Evolutionary conservation across 2,113 vertebrate genomes (phyloP), one percentile per base, ranked within the genome.

Genomic region (Elaphurus davidianus): DNA sequence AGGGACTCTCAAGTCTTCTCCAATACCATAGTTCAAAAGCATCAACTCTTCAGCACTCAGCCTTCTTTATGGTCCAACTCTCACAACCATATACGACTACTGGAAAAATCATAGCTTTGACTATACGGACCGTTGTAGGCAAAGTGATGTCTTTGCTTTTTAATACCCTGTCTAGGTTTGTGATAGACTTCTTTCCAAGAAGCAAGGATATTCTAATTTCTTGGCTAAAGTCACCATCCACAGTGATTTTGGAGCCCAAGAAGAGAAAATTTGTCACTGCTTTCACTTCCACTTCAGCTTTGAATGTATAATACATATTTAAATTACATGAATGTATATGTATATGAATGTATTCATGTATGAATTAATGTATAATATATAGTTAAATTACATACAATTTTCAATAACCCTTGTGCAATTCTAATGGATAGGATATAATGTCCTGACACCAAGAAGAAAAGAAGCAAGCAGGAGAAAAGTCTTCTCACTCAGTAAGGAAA

Each of bases 401-500:
- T 92, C 90, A 97, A 10, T 78, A 60, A 82, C 15, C 9, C 6
- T 84, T 47, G 76, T 62, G 33, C 10, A 96, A 74, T 92, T 90
- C 21, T 95, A 55, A 45, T 50, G 78, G 25, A 64, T 13, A 36
- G 64, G 60, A 60, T 78, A 93, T 3, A 62, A 83, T 62, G 47
- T 54, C 21, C 60, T 62, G 17, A 60, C 0, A 83, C 27, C 30
- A 94, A 90, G 5, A 15, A 96, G 79, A 82, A 91, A 79, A 79
- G 36, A 55, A 57, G 14, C 89, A 87, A 93, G 43, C 14, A 83
- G 30, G 7, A 87, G 40, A 62, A 90, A 79, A 45, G 7, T 79
- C 50, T 96, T 92, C 55, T 88, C 27, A 92, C 6, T 91, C 4
- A 47, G 40, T n/a, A 95, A 82, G 10, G 28, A 95, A 95, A 92